Percentiles rank a stretch among this genome's conserved stretches.
Conservation (phyloP, 2,888 invertebrate genomes). For the Pollenia labialis region DNA sequence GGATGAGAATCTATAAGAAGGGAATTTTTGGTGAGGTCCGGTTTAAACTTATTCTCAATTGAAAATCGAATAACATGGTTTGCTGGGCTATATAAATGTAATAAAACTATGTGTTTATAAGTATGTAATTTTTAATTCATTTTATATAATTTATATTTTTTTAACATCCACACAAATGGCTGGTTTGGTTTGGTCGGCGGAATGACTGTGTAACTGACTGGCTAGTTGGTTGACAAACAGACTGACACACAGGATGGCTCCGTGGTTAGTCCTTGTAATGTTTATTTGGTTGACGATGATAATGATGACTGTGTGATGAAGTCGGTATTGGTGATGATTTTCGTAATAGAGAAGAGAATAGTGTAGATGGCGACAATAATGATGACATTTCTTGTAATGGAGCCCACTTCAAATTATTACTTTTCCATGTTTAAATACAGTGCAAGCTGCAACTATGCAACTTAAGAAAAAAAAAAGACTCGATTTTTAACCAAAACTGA, state of each 20-base stretch:
- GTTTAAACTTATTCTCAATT: too few relatives aligned
- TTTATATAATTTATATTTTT: constrained; percentile 41
- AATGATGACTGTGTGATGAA: constrained; percentile 34
- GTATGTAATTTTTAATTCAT: constrained; percentile 44
- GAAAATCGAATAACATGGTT: too few relatives aligned
- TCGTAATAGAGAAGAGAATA: constrained; percentile 27
- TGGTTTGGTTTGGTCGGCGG: constrained; percentile 29
- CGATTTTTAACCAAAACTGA: too few relatives aligned
- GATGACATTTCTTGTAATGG: neutral
- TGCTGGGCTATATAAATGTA: neutral
- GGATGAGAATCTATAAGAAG: too few relatives aligned
- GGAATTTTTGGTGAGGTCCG: too few relatives aligned
- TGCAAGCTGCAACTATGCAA: neutral
- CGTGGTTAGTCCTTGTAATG: constrained; percentile 6
- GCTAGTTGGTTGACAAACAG: constrained; percentile 19
- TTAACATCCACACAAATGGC: constrained; percentile 37
- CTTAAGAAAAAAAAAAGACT: too few relatives aligned
- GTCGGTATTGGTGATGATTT: constrained; percentile 35
- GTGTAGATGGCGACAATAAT: neutral
- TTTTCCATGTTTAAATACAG: constrained; percentile 3
- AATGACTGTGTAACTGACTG: constrained; percentile 20
- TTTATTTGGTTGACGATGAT: constrained; percentile 51
- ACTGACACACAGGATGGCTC: neutral
- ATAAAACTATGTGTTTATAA: neutral
- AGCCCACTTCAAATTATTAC: neutral